These are phyloP conservation scores for Phymorhynchus buccinoides DNA, from an alignment of 1,140 invertebrate species.

Conservation along the genomic window DNA sequence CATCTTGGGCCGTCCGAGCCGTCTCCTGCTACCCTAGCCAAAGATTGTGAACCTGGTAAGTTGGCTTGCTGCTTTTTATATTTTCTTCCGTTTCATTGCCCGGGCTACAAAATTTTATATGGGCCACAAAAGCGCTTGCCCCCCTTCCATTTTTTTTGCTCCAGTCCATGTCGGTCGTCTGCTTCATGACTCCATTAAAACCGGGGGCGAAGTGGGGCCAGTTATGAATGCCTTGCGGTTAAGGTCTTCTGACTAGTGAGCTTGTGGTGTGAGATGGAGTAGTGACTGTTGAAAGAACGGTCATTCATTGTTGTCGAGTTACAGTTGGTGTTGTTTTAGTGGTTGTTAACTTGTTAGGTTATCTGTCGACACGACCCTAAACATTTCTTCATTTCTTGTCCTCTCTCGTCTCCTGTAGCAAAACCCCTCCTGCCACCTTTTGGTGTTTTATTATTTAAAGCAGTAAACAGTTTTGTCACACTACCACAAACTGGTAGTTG, in stretches of 20 bases:
- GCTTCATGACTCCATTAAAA: conserved; percentile 3
- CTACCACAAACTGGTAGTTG: too few species aligned
- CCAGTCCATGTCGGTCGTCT: too few species aligned
- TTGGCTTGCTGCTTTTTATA: conserved; percentile 6
- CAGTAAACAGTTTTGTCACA: too few species aligned
- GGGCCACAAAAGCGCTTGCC: conserved; percentile 1
- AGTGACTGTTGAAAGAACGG: background rate
- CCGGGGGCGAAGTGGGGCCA: background rate
- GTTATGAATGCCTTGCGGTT: background rate
- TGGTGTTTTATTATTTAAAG: too few species aligned
- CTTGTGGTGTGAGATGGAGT: background rate
- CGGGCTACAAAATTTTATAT: conserved; percentile 8
- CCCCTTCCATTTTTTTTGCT: background rate
- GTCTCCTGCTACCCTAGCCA: background rate
- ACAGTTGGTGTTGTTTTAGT: too few species aligned
- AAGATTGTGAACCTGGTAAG: background rate
- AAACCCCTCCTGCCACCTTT: too few species aligned
- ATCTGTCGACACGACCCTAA: too few species aligned
- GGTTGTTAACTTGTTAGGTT: too few species aligned
- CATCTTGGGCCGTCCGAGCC: too few species aligned
- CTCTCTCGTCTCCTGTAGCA: too few species aligned
- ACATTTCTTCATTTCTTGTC: too few species aligned
- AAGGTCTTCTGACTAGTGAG: background rate
- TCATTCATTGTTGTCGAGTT: background rate
- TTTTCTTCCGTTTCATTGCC: conserved; percentile 6